Evolutionary conservation across 2,888 invertebrate species (phyloP).

Genomic region (Dascillus cervinus): DNA sequence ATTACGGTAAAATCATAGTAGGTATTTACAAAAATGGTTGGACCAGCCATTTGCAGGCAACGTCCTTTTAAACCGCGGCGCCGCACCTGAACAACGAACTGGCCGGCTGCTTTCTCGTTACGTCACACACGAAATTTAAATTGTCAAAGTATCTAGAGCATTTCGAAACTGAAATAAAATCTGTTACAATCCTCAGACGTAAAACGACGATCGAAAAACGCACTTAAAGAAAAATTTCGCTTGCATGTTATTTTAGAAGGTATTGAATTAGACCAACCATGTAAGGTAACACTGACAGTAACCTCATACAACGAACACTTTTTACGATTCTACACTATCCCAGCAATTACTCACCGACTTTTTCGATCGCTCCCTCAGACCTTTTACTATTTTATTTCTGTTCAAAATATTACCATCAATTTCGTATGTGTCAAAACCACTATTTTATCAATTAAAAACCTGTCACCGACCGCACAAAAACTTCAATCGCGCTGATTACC

Average conservation of each 20-base stretch:
- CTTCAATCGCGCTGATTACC: too few relatives aligned
- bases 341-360: too few relatives aligned
- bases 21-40: constrained; percentile 11
- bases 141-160: not conserved
- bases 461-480: too few relatives aligned
- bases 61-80: constrained; percentile 3
- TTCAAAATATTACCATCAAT: not conserved
- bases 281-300: not conserved
- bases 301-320: too few relatives aligned
- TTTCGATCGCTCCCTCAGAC: not conserved
- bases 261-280: not conserved
- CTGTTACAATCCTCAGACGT: too few relatives aligned
- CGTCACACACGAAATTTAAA: constrained; percentile 6
- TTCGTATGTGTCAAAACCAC: too few relatives aligned
- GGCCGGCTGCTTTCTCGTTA: constrained; percentile 8
- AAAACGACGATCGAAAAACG: too few relatives aligned
- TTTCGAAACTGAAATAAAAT: not conserved
- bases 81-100: constrained; percentile 7
- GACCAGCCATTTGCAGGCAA: constrained; percentile 8
- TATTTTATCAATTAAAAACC: too few relatives aligned
- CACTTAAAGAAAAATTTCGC: too few relatives aligned
- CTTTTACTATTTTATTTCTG: not conserved
- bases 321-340: too few relatives aligned
- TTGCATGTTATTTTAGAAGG: too few relatives aligned
- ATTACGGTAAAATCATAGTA: constrained; percentile 15